Percentiles rank a stretch among this genome's conserved stretches.
These are phyloP conservation scores for Arctopsyche grandis DNA, from an alignment of 1,140 invertebrate genomes.

Conservation along the genomic window DNA sequence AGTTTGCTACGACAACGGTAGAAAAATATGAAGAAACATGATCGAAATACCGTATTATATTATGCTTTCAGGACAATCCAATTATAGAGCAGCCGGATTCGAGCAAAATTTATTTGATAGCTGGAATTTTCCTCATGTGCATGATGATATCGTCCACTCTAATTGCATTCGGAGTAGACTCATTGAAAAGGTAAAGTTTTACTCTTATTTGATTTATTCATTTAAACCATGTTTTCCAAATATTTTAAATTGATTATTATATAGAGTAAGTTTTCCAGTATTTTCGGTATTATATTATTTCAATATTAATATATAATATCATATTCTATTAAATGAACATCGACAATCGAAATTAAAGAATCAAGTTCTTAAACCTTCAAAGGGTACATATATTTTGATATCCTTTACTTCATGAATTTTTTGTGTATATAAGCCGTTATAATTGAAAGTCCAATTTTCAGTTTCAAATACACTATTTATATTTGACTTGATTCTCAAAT, in stretches of 20 bases:
- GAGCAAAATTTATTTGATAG: slow-evolving; percentile 79
- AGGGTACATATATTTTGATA: no score
- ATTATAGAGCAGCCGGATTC: slow-evolving; percentile 75
- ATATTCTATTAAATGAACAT: no score
- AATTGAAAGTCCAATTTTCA: no score
- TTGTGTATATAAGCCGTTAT: no score
- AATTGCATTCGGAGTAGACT: slow-evolving; percentile 85
- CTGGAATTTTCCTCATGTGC: slow-evolving; percentile 84
- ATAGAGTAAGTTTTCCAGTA: no score
- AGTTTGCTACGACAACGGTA: background rate
- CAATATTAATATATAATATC: no score
- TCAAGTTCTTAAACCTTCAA: no score
- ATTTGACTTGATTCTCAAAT: no score
- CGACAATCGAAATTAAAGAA: no score
- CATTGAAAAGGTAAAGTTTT: slow-evolving; percentile 73
- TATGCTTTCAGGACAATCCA: slow-evolving; percentile 64
- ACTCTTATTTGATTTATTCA: background rate
- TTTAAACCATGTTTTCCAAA: background rate
- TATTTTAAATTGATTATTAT: background rate
- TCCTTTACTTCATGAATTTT: no score
- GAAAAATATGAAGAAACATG: background rate
- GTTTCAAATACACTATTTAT: no score
- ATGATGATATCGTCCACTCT: slow-evolving; percentile 80
- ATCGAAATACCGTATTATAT: background rate
- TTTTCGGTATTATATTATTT: no score